Evolutionary conservation across 1,140 invertebrate species (phyloP).

Genomic region (Maniola jurtina): DNA sequence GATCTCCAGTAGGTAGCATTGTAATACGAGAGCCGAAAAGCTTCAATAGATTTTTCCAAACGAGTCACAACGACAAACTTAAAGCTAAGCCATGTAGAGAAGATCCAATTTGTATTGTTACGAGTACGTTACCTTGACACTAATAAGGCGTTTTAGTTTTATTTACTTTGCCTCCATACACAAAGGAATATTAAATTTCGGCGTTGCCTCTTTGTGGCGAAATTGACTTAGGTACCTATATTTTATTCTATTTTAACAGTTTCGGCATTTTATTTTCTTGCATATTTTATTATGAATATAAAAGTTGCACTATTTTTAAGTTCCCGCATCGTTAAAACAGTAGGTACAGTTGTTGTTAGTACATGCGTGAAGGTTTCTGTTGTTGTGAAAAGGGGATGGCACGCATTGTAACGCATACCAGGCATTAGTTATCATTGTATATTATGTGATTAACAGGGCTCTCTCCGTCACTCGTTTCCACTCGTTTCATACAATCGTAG

Average conservation of each 20-base stretch:
- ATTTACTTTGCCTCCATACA: constrained; percentile 9
- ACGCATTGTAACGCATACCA: too few species aligned
- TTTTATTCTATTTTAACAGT: background rate
- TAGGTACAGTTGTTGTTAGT: too few species aligned
- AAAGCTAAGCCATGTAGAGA: constrained; percentile 8
- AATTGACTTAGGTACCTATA: too few species aligned
- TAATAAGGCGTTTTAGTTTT: constrained; percentile 20
- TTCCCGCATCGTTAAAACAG: too few species aligned
- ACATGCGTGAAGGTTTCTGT: too few species aligned
- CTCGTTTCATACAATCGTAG: too few species aligned
- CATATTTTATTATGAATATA: too few species aligned
- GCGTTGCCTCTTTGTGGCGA: background rate
- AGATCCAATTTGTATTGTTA: constrained; percentile 23
- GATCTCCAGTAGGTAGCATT: background rate
- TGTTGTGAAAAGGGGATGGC: too few species aligned
- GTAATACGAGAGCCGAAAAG: constrained; percentile 16
- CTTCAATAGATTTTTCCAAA: constrained; percentile 16
- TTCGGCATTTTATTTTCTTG: background rate
- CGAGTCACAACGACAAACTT: constrained; percentile 13
- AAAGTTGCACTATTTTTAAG: too few species aligned
- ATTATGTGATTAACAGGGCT: too few species aligned
- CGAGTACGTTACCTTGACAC: constrained; percentile 12
- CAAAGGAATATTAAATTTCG: background rate
- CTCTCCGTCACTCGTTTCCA: too few species aligned
- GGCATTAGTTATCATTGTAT: too few species aligned